Base-by-base conservation (phyloP, 2,797 vertebrate species). In the Sternotherus odoratus region DNA sequence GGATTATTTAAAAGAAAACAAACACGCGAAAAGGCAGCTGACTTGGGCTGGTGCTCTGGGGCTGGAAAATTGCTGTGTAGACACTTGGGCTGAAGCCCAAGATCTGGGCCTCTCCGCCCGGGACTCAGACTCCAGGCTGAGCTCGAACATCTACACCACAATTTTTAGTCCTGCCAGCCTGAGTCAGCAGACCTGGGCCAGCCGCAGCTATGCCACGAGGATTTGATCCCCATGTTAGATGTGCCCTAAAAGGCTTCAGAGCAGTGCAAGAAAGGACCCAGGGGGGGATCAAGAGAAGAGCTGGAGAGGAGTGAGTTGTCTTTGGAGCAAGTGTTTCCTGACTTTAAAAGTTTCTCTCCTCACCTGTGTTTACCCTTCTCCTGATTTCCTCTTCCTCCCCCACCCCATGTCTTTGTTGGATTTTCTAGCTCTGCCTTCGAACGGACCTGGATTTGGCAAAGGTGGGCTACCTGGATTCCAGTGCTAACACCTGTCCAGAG, bases 391-490 rank as follows among this genome's bases (percentile, higher is more conserved):
- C 93, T 88, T 78, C 75, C 87, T 91, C 89, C 54, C 77, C 90
- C 0, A 26, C 56, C 89, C 78, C 77, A 83, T 94, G 75, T 95
- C 91, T 88, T 85, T 82, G 30, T 94, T 1, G 96, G 79, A 88
- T 93, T 95, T 97, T 96, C 78, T 95, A 99, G 99, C 98, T 99
- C 54, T 99, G 98, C 97, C 98, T 99, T 90, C 98, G 98, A 92
- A 97, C 98, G 1, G 99, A 99, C 90, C 96, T 98, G 92, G 99
- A 99, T 60, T 90, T 98, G 60, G 96, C 98, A 17, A 99, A 99
- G 91, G 96, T 97, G 39, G 98, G 98, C 94, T 99, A 98, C 91
- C 97, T 98, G 46, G 99, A 99, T 95, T 97, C 99, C 90, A 96
- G 99, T 46, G 97, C 98, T 93, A 98, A 98, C 93, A 98, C 98